A percentile compares a stretch with the other conserved stretches of the same genome.
These are phyloP conservation scores for Copsychus sechellarum DNA, from an alignment of 2,113 vertebrate species.

Conservation along the genomic window DNA sequence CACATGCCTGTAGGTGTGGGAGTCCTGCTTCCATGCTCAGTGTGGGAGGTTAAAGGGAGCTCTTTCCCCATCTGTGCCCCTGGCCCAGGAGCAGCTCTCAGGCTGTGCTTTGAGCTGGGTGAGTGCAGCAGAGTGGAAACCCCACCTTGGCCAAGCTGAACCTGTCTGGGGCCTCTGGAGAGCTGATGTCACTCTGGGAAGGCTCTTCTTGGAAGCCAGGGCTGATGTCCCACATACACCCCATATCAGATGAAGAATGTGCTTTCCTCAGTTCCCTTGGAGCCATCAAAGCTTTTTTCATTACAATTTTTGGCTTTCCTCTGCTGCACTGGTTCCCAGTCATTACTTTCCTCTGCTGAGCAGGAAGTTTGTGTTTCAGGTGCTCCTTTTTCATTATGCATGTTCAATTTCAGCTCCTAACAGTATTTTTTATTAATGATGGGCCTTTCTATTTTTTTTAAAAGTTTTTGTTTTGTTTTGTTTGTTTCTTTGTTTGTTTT, in stretches of 20 bases:
- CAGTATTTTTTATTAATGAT: neutral
- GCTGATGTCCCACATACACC: neutral
- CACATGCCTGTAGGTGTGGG: accelerated
- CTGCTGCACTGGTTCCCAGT: neutral
- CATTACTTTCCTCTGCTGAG: neutral
- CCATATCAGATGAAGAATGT: neutral
- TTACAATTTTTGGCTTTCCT: conserved; percentile 26
- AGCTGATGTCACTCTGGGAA: neutral
- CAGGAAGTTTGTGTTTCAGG: neutral
- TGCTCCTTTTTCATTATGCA: neutral
- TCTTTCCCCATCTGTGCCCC: neutral
- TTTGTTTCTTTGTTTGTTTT: neutral
- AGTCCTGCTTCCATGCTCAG: neutral
- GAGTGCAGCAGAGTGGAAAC: neutral
- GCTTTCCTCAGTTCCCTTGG: neutral
- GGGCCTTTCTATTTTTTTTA: accelerated
- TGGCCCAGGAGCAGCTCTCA: neutral
- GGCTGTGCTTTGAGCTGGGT: neutral
- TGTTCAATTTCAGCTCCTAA: neutral
- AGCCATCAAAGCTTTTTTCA: conserved; percentile 32
- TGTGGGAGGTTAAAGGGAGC: neutral
- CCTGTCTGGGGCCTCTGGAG: neutral
- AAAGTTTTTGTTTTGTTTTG: too few species aligned
- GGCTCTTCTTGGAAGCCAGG: neutral
- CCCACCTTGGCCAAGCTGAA: neutral